Evolutionary conservation across 2,113 vertebrate genomes (phyloP), one percentile per base, ranked within the genome.

Genomic region (Gulo gulo): DNA sequence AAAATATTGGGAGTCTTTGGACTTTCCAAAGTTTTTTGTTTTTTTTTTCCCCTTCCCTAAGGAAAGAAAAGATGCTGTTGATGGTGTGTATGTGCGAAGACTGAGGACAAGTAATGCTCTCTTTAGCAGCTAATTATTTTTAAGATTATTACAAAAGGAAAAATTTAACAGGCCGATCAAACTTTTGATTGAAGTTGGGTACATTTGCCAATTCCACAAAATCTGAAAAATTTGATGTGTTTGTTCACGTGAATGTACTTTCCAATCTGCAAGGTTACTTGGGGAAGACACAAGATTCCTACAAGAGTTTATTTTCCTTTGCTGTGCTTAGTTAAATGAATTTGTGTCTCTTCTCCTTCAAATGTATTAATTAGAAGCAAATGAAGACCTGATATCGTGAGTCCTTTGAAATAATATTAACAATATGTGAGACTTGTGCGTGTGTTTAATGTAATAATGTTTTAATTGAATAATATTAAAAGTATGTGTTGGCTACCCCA

Each of bases 1-100:
- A 96, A 97, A 97, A 79, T 90, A 89, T 79, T 26, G 3, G 65
- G 34, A 23, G 36, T 96, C 67, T 69, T 96, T 93, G 83, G 47
- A 90, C 94, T 96, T 94, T n/a, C 89, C 97, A 69, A 91, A 36
- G 45, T 50, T 10, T 55, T 26, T 39, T 50, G 89, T 2, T 36
- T 4, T 26, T 42, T 73, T 12, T 74, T 50, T 89, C 3, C 39
- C 39, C 39, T 67, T 97, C 26, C 42, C 7, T 57, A 24, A 97
- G 50, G 84, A 20, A 55, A 24, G 21, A 85, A 87, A 86, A n/a
- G 91, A 95, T 57, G 39, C 14, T 84, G 31, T 36, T 88, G 69
- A 50, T 47, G 74, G 29, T 20, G 34, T 16, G 8, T 63, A 50
- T 39, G 3, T 29, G 8, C 55, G 20, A 82, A 91, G 7, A 85